Evolutionary conservation across 2,888 invertebrate genomes (phyloP), one percentile per base, ranked within the genome.

Genomic region (Campoplex nolae): DNA sequence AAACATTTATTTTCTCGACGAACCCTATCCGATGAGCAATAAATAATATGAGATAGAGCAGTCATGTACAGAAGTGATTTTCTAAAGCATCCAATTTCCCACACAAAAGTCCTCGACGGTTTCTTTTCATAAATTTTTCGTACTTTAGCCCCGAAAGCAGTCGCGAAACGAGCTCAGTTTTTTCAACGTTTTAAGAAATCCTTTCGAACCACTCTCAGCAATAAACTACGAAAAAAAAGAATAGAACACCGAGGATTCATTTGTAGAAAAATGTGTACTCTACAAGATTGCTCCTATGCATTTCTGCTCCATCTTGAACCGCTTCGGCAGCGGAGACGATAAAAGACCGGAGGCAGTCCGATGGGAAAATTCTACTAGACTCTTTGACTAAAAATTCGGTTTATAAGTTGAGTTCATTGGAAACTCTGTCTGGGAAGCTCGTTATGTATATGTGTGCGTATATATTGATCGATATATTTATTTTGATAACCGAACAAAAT

Each of bases 401-500:
- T 13, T 32, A 32, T 13, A 62, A 62, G 62, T 32, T 6, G 16
- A 32, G 1, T n/a, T 32, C 13, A 16, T 32, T 32, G 16, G 4
- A 13, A 16, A 32, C 32, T 32, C 32, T 32, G 13, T 7, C 13
- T 51, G 28, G 28, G 28, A 16, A 13, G 0, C n/a, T 16, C 16
- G 4, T 4, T 62, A 6, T 32, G 16, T 62, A 32, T 32, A n/a
- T 32, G 42, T 28, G 16, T 54, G 35, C 28, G 1, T 18, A 16
- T n/a, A 32, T 32, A 9, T 23, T n/a, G 9, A 48, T 32, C 65
- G 23, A 54, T 65, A 18, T 58, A 75, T 45, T 48, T 42, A 62
- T 51, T 32, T 62, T 70, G 74, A 78, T 74, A 51, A 70, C 13
- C 45, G 56, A 71, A 58, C 32, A 51, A 78, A 74, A 82, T 56